These are phyloP conservation scores for Cyclopterus lumpus DNA, from an alignment of 2,797 vertebrate genomes.

Conservation along the genomic window DNA sequence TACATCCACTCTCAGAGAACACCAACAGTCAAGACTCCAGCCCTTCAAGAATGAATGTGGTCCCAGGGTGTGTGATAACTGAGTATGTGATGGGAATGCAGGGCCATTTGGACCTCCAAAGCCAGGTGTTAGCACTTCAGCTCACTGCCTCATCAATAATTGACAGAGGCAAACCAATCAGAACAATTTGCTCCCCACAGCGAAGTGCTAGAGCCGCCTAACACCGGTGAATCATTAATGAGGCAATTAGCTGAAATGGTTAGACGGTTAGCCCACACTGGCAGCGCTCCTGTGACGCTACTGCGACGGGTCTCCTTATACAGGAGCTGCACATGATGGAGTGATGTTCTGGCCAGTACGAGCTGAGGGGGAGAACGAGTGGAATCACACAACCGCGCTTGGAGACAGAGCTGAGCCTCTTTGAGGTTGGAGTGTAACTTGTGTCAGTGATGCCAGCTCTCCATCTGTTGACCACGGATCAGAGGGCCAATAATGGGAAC, in stretches of 20 bases:
- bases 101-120: conserved; percentile 81
- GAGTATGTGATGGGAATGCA: conserved; percentile 77
- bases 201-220: conserved; percentile 86
- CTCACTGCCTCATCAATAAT: conserved; percentile 88
- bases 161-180: conserved; percentile 87
- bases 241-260: conserved; percentile 88
- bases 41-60: conserved; percentile 59
- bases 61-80: conserved; percentile 74
- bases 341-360: conserved; percentile 53
- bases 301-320: conserved; percentile 56
- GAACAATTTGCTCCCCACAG: conserved; percentile 87
- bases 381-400: conserved; percentile 32
- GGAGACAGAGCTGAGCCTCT: conserved; percentile 45
- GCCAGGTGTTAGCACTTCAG: conserved; percentile 86
- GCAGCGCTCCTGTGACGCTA: conserved; percentile 76
- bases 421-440: conserved; percentile 59
- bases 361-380: conserved; percentile 20
- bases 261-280: conserved; percentile 80
- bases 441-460: conserved; percentile 67
- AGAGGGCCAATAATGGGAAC: conserved; percentile 79
- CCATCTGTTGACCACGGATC: conserved; percentile 80
- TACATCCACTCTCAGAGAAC: conserved; percentile 62
- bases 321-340: conserved; percentile 59
- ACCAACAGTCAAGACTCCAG: conserved; percentile 49
- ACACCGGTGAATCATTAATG: conserved; percentile 88